These are phyloP conservation scores for Drosophila neoperkinsi DNA, from an alignment of 2,888 invertebrate genomes.

Conservation along the genomic window DNA sequence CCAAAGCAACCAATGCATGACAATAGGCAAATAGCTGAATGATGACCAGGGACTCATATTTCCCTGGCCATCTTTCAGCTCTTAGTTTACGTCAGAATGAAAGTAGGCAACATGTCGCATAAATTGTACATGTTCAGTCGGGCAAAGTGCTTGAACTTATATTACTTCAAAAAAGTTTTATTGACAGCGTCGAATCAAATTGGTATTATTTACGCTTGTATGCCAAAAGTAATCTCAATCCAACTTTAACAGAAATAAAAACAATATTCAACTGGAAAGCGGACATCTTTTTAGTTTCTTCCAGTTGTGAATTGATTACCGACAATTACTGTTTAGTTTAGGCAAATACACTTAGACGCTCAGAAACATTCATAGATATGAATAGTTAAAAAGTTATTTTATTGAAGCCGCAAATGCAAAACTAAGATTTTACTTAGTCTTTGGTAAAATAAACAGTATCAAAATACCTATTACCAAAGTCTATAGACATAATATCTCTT, in stretches of 20 bases:
- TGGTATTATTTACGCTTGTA: conserved; percentile 30
- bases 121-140: not conserved
- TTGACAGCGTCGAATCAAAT: conserved; percentile 1
- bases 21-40: not conserved
- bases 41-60: not conserved
- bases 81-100: no score
- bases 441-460: not conserved
- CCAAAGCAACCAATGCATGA: not conserved
- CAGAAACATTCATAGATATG: not conserved
- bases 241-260: conserved; percentile 14
- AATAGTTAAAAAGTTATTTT: not conserved
- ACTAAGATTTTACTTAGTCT: not conserved
- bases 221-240: conserved; percentile 49
- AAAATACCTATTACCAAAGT: not conserved
- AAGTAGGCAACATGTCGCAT: not conserved
- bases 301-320: not conserved
- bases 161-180: not conserved
- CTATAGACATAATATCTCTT: not conserved
- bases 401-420: not conserved
- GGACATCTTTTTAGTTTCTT: not conserved
- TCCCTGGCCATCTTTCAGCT: not conserved
- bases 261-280: not conserved
- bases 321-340: no score
- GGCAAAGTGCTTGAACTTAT: not conserved
- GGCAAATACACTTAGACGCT: not conserved